Percentiles rank a stretch among this genome's conserved stretches.
Conservation (phyloP, 2,888 invertebrate genomes). For the Lithosia quadra region DNA sequence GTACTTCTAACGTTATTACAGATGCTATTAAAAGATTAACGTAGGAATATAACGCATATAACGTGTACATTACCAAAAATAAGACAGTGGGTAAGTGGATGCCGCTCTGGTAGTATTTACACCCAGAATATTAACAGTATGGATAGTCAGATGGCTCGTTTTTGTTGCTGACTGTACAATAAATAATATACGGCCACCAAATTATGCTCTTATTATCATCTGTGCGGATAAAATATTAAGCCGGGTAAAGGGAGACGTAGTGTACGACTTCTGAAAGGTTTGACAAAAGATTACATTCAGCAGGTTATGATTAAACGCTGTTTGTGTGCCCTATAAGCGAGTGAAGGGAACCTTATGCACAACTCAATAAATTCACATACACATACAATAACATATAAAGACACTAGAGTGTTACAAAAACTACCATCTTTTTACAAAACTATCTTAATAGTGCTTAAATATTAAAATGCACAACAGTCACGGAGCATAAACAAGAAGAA, state of each 20-base stretch:
- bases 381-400: conserved; percentile 35
- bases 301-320: background rate
- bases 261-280: too few relatives aligned
- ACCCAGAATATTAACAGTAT: too few relatives aligned
- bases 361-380: conserved; percentile 17
- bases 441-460: conserved; percentile 39
- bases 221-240: background rate
- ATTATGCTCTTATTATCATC: background rate
- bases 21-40: too few relatives aligned
- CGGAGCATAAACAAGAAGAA: conserved; percentile 1
- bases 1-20: too few relatives aligned
- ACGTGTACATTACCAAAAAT: too few relatives aligned
- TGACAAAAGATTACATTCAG: too few relatives aligned
- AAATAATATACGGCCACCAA: background rate
- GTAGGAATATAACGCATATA: too few relatives aligned
- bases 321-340: too few relatives aligned
- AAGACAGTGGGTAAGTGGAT: too few relatives aligned
- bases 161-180: background rate
- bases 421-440: conserved; percentile 53
- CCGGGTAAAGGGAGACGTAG: too few relatives aligned
- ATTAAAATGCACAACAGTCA: conserved; percentile 10
- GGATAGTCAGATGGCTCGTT: too few relatives aligned
- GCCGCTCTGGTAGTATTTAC: too few relatives aligned
- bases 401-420: conserved; percentile 50
- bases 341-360: conserved; percentile 19